phyloP scores from a whole-genome alignment of 2,797 vertebrate genomes.

The Perodicticus potto region DNA sequence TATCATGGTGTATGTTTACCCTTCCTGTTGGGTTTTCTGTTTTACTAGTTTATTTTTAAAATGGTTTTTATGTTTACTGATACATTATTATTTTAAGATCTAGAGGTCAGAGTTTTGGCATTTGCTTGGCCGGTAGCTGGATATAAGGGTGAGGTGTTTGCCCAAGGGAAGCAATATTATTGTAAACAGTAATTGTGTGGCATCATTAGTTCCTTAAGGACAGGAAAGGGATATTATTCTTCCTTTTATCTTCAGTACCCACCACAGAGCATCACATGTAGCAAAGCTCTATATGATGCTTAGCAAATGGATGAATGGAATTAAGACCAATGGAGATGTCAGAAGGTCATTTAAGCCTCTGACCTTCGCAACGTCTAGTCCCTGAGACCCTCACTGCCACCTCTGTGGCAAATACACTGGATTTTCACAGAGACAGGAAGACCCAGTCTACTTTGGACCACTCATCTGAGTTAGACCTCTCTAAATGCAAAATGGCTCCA shows the following conservation, averaged over 20 bases:
- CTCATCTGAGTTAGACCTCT: background rate
- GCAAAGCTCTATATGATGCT: background rate
- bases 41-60: background rate
- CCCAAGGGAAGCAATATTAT: background rate
- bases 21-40: background rate
- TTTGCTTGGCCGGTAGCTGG: background rate
- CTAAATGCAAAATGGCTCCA: background rate
- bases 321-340: background rate
- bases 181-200: background rate
- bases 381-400: rapidly evolving
- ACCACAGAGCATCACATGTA: background rate
- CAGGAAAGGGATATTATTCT: background rate
- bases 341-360: background rate
- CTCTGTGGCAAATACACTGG: background rate
- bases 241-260: background rate
- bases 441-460: background rate
- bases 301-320: background rate
- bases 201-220: background rate
- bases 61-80: background rate
- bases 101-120: background rate
- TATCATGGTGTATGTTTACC: background rate
- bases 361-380: background rate
- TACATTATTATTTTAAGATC: background rate
- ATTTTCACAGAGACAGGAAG: background rate
- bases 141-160: background rate